phyloP scores from a whole-genome alignment of 2,888 invertebrate species.

The Nipponacmea schrenckii region DNA sequence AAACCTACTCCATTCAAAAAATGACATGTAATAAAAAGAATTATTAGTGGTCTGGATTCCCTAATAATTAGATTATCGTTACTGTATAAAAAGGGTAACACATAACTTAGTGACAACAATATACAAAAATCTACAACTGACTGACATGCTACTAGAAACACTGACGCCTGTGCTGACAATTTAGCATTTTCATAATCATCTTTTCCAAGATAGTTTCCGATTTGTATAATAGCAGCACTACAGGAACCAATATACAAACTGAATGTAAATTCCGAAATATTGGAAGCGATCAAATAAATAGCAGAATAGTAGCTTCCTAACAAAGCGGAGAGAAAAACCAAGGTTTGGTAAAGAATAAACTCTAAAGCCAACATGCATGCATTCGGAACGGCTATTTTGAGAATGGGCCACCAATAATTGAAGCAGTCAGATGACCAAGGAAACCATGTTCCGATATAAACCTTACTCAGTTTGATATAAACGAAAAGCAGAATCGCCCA shows the following conservation, averaged over 20 bases:
- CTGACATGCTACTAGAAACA: not conserved
- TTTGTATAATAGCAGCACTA: not conserved
- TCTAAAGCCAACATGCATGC: not conserved
- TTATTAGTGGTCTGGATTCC: too few relatives aligned
- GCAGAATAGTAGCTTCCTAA: not conserved
- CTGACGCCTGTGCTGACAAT: not conserved
- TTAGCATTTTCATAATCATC: not conserved
- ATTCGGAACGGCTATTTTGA: not conserved
- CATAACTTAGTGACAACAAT: not conserved
- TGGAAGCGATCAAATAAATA: not conserved
- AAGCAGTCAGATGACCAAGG: not conserved
- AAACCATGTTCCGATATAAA: not conserved
- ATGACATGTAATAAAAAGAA: too few relatives aligned
- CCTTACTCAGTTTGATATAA: not conserved
- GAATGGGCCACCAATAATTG: not conserved
- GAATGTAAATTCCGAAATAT: not conserved
- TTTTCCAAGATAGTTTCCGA: not conserved
- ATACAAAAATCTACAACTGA: not conserved
- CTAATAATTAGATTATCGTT: not conserved
- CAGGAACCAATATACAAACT: not conserved
- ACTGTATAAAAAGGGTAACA: not conserved
- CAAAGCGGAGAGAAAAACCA: not conserved
- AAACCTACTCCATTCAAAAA: too few relatives aligned
- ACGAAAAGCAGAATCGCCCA: not conserved
- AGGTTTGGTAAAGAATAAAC: not conserved